Percentiles rank a stretch among this genome's conserved stretches.
These are phyloP conservation scores for Bujurquina vittata DNA, from an alignment of 2,113 vertebrate species.

Conservation along the genomic window DNA sequence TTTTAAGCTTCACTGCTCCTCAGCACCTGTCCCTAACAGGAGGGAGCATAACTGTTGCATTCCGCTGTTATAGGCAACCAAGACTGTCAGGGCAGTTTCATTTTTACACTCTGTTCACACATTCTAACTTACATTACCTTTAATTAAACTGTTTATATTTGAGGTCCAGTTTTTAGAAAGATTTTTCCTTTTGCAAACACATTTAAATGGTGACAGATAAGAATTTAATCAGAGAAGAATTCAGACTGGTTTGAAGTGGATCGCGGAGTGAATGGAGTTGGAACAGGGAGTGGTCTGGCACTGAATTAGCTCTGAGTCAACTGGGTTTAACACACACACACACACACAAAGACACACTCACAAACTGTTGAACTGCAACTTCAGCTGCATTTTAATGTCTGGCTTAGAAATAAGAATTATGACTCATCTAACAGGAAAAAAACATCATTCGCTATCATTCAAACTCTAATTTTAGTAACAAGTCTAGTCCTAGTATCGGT, in stretches of 20 bases:
- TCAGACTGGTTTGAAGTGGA: conserved; percentile 58
- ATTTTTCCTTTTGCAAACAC: not conserved
- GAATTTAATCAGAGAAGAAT: not conserved
- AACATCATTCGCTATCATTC: not conserved
- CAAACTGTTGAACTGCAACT: not conserved
- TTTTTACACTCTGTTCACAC: not conserved
- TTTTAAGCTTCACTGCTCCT: not conserved
- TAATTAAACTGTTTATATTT: not conserved
- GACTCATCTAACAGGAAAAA: not conserved
- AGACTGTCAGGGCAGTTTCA: not conserved
- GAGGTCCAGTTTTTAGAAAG: not conserved
- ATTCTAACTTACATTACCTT: not conserved
- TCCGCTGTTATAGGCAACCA: not conserved
- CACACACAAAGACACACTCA: not conserved
- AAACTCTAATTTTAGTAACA: not conserved
- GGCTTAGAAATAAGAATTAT: not conserved
- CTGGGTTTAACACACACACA: not conserved
- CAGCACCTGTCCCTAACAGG: not conserved
- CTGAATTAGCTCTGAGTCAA: conserved; percentile 34
- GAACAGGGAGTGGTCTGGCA: conserved; percentile 58
- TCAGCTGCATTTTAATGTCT: not conserved
- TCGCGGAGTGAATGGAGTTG: conserved; percentile 33
- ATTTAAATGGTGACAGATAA: not conserved
- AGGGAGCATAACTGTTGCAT: not conserved
- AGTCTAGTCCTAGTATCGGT: not conserved